Percentiles rank a stretch among this genome's conserved stretches.
These are phyloP conservation scores for Otocyon megalotis DNA, from an alignment of 2,113 vertebrate genomes.

Conservation along the genomic window DNA sequence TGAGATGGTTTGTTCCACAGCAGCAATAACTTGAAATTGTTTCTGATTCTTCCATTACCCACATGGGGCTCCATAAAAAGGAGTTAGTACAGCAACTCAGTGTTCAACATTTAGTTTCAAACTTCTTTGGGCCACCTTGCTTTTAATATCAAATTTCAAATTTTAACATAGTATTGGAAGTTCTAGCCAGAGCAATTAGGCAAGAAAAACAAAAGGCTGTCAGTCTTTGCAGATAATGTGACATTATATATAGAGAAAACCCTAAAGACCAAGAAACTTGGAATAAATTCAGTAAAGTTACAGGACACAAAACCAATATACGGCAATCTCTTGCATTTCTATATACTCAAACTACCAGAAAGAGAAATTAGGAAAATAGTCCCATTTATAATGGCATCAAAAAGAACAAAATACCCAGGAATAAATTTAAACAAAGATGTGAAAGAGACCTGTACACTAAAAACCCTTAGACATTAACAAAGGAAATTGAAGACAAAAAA, in stretches of 20 bases:
- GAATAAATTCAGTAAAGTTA: neutral
- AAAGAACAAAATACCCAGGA: neutral
- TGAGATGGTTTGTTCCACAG: neutral
- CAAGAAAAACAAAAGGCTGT: neutral
- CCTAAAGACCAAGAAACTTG: neutral
- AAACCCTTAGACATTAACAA: neutral
- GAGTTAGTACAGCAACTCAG: neutral
- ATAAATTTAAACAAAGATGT: conserved; percentile 8
- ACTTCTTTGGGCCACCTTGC: neutral
- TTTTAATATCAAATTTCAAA: conserved; percentile 1
- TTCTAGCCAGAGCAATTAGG: neutral
- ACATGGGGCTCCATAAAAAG: neutral
- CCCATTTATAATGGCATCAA: neutral
- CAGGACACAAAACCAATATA: neutral
- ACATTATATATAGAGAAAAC: neutral
- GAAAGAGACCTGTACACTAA: neutral
- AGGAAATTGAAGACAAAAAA: neutral
- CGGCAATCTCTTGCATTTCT: neutral
- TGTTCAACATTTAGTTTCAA: neutral
- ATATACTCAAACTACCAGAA: neutral
- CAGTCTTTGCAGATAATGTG: neutral
- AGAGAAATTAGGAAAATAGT: neutral
- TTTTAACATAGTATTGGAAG: neutral
- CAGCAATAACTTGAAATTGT: neutral
- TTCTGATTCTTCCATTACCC: neutral